These are phyloP conservation scores for Halotydeus destructor DNA, from an alignment of 1,140 invertebrate species.

Conservation along the genomic window DNA sequence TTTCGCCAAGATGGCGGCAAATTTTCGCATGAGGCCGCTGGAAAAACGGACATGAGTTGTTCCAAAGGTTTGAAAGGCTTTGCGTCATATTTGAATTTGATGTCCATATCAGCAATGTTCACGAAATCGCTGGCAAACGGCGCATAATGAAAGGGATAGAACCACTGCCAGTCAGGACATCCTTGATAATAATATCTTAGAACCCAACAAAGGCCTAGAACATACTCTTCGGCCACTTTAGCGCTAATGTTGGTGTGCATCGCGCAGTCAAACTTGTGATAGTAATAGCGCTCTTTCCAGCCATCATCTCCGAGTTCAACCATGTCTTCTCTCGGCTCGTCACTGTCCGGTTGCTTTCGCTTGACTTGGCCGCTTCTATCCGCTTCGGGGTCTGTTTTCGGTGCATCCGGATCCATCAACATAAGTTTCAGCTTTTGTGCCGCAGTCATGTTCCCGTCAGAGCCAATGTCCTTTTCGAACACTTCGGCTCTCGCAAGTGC, in stretches of 20 bases:
- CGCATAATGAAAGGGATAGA: conserved; percentile 98
- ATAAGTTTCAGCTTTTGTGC: background rate
- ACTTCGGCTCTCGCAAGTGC: background rate
- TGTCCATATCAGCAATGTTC: conserved; percentile 61
- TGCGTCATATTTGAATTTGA: conserved; percentile 68
- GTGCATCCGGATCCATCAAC: background rate
- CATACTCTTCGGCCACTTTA: conserved; percentile 66
- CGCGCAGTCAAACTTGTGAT: conserved; percentile 69
- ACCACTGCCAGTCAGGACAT: conserved; percentile 99
- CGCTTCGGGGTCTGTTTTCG: background rate
- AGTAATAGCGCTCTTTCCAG: conserved; percentile 92
- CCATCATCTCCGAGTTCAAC: conserved; percentile 91
- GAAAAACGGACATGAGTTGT: conserved; percentile 98
- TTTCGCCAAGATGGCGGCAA: conserved; percentile 81
- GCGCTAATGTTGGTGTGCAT: conserved; percentile 52
- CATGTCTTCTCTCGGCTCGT: conserved; percentile 67
- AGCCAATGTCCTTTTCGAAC: background rate
- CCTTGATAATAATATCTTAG: conserved; percentile 97
- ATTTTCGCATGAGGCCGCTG: conserved; percentile 80
- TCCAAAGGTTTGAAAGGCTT: conserved; percentile 85
- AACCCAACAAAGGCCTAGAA: conserved; percentile 91
- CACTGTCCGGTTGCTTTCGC: conserved; percentile 1
- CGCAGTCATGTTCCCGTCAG: background rate
- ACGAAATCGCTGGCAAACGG: conserved; percentile 99
- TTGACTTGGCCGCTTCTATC: background rate